Percentiles rank a stretch among this genome's conserved stretches.
Conservation (phyloP, 2,113 vertebrate genomes). For the Meleagris gallopavo region DNA sequence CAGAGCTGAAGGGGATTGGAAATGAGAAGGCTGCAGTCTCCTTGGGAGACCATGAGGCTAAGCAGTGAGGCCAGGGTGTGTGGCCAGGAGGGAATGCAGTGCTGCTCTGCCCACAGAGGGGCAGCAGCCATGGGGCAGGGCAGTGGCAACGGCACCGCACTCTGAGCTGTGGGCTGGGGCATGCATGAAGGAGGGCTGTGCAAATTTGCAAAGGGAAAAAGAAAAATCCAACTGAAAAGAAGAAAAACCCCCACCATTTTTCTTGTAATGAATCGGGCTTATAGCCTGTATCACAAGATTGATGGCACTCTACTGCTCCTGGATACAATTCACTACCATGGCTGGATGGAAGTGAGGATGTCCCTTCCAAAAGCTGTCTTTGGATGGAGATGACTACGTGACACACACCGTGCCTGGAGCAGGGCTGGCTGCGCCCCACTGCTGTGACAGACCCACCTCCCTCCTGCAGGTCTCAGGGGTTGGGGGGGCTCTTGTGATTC, state of each 20-base stretch:
- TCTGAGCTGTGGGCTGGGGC: background rate
- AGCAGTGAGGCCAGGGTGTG: background rate
- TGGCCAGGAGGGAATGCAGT: background rate
- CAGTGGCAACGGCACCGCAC: background rate
- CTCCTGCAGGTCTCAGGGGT: conserved; percentile 26
- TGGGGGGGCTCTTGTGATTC: background rate
- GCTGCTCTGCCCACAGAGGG: background rate
- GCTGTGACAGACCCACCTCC: background rate
- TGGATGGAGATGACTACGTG: conserved; percentile 72
- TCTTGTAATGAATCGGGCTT: conserved; percentile 71
- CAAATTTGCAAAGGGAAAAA: background rate
- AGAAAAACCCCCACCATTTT: conserved; percentile 20
- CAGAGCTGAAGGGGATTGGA: background rate
- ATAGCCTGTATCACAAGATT: background rate
- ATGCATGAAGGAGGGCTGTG: background rate
- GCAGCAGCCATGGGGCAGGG: background rate
- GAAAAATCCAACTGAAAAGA: background rate
- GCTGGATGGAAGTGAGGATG: conserved; percentile 76
- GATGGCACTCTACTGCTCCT: conserved; percentile 60
- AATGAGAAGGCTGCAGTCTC: background rate
- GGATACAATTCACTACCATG: conserved; percentile 79
- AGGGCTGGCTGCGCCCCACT: background rate
- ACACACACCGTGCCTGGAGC: conserved; percentile 21
- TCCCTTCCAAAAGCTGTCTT: conserved; percentile 51
- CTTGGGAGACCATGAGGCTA: background rate